These are phyloP conservation scores for Trichomycterus rosablanca DNA, from an alignment of 2,113 vertebrate species.

Conservation along the genomic window DNA sequence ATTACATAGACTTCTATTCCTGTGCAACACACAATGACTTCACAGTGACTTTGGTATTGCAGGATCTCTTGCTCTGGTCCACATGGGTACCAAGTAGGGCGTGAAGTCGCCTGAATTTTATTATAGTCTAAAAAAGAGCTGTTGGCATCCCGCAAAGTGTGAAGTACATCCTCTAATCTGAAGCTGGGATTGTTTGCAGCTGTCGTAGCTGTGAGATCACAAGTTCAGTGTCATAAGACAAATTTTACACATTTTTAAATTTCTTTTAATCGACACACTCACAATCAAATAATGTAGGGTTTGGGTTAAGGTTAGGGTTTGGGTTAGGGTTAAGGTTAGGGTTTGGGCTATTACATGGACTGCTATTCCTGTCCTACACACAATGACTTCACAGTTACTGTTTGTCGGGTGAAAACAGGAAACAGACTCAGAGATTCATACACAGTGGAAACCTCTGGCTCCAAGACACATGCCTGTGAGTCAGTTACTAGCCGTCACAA, in stretches of 20 bases:
- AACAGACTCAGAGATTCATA: slow-evolving; percentile 7
- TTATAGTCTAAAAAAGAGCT: slow-evolving; percentile 3
- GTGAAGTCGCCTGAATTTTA: slow-evolving; percentile 10
- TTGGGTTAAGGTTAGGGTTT: too few species aligned
- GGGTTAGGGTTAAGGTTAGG: too few species aligned
- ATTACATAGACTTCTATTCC: too few species aligned
- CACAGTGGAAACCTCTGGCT: slow-evolving; percentile 1
- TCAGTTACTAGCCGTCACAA: not conserved
- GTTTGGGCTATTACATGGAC: too few species aligned
- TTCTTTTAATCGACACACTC: too few species aligned
- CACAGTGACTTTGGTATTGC: not conserved
- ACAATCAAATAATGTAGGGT: too few species aligned
- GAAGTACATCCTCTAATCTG: too few species aligned
- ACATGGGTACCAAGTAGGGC: not conserved
- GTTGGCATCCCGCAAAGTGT: too few species aligned
- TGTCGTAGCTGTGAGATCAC: slow-evolving; percentile 12
- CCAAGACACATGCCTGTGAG: slow-evolving; percentile 11
- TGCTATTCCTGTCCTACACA: not conserved
- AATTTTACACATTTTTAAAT: slow-evolving; percentile 1
- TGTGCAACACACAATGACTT: slow-evolving; percentile 5
- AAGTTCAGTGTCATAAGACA: slow-evolving; percentile 3
- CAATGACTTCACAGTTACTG: slow-evolving; percentile 9
- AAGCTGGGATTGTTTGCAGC: too few species aligned
- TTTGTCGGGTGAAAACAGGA: slow-evolving; percentile 35
- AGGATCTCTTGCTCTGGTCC: too few species aligned